A percentile compares a stretch with the other conserved stretches of the same genome.
phyloP scores from a whole-genome alignment of 2,113 vertebrate species.

The Indicator indicator region DNA sequence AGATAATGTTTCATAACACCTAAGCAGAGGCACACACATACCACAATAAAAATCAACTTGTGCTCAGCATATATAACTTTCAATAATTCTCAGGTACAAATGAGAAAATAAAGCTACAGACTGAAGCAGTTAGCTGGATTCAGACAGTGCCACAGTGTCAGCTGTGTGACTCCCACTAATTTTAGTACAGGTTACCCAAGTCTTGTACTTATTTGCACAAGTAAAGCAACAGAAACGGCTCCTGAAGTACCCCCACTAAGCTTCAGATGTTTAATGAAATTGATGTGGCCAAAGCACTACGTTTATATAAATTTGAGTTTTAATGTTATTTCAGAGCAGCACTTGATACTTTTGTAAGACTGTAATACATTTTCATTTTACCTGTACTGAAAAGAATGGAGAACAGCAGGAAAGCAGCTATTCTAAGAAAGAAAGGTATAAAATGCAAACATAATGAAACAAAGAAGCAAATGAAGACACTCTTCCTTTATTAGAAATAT shows the following conservation, averaged over 20 bases:
- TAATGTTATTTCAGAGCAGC: constrained; percentile 30
- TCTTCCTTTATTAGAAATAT: constrained; percentile 69
- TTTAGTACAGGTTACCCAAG: not conserved
- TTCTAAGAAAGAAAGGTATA: constrained; percentile 57
- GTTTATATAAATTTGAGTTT: not conserved
- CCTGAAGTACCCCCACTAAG: not conserved
- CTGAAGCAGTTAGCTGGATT: not conserved
- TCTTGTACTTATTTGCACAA: not conserved
- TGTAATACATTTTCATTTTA: constrained; percentile 55
- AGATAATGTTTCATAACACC: not conserved
- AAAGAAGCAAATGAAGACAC: constrained; percentile 65
- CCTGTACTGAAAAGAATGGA: constrained; percentile 12
- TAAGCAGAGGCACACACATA: rapidly evolving
- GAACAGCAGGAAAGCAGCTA: constrained; percentile 62
- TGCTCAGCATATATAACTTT: not conserved
- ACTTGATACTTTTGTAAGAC: not conserved
- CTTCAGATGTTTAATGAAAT: not conserved
- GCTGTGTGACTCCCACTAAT: not conserved
- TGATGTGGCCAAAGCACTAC: not conserved
- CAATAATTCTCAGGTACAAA: not conserved
- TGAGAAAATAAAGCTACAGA: not conserved
- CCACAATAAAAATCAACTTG: not conserved
- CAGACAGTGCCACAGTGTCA: not conserved
- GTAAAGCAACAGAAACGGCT: not conserved
- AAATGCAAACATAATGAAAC: constrained; percentile 60